Conservation (phyloP, 2,113 vertebrate species). For the Hoplias malabaricus region DNA sequence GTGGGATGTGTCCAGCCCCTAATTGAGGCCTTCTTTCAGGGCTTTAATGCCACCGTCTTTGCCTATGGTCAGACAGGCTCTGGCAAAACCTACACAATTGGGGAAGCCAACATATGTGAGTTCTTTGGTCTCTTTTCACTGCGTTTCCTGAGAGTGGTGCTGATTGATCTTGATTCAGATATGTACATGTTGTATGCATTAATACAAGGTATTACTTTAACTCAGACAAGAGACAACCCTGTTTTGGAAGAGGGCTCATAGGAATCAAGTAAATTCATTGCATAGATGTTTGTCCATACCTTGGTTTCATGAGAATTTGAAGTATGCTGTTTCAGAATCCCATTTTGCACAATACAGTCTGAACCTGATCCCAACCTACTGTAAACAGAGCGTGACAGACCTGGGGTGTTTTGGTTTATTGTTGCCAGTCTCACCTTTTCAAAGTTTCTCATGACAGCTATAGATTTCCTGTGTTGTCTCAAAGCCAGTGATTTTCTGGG, state of each 20-base stretch:
- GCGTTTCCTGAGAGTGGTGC: too few relatives aligned
- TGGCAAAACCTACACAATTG: slow-evolving; percentile 94
- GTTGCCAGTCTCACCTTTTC: not conserved
- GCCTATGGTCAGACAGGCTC: slow-evolving; percentile 95
- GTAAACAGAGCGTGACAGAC: not conserved
- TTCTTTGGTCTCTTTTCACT: slow-evolving; percentile 37
- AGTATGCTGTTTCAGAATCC: not conserved
- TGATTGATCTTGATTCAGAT: too few relatives aligned
- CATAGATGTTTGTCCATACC: not conserved
- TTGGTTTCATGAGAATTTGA: not conserved
- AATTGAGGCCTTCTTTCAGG: slow-evolving; percentile 89
- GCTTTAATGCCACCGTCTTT: slow-evolving; percentile 92
- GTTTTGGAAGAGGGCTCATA: too few relatives aligned
- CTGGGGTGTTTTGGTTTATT: not conserved
- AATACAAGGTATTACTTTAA: too few relatives aligned
- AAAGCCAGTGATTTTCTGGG: slow-evolving; percentile 40
- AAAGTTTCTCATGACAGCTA: slow-evolving; percentile 22
- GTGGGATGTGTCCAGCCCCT: slow-evolving; percentile 84
- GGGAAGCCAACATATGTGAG: slow-evolving; percentile 92
- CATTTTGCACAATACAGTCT: not conserved
- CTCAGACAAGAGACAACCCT: too few relatives aligned
- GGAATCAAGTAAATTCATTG: not conserved
- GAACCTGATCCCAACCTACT: not conserved
- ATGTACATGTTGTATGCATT: not conserved
- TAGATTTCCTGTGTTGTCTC: slow-evolving; percentile 34